Evolutionary conservation across 2,888 invertebrate species (phyloP).

Genomic region (Sarcophaga rosellei): DNA sequence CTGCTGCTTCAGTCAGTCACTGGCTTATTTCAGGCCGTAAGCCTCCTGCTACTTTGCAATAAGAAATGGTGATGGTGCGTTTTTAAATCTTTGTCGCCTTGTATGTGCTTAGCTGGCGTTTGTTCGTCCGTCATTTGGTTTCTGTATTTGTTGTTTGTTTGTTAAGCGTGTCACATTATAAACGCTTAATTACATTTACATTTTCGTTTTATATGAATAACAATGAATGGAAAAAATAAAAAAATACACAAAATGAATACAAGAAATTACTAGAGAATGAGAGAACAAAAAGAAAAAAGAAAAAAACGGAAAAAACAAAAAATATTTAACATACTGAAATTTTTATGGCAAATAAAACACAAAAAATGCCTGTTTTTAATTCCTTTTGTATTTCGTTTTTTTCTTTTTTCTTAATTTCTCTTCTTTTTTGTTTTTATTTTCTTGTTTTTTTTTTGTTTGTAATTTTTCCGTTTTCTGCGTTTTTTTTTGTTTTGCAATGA

Average conservation of each 20-base stretch:
- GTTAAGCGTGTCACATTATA: conserved; percentile 68
- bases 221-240: conserved; percentile 38
- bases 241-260: neutral
- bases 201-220: conserved; percentile 62
- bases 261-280: too few species aligned
- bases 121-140: conserved; percentile 21
- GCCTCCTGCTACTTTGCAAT: neutral
- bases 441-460: conserved; percentile 1
- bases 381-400: conserved; percentile 31
- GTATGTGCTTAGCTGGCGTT: neutral
- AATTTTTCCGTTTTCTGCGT: neutral
- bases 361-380: conserved; percentile 63
- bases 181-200: conserved; percentile 70
- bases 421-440: conserved; percentile 10
- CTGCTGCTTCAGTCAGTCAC: conserved; percentile 39
- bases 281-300: neutral
- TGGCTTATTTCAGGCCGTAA: neutral
- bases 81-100: conserved; percentile 30
- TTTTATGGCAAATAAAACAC: conserved; percentile 37
- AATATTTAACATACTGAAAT: conserved; percentile 59
- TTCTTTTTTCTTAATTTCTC: neutral
- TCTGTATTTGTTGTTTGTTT: conserved; percentile 46
- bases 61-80: conserved; percentile 43
- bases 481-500: conserved; percentile 50
- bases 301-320: conserved; percentile 15